Evolutionary conservation across 2,888 invertebrate species (phyloP).

Genomic region (Scrobipalpa atriplicella): DNA sequence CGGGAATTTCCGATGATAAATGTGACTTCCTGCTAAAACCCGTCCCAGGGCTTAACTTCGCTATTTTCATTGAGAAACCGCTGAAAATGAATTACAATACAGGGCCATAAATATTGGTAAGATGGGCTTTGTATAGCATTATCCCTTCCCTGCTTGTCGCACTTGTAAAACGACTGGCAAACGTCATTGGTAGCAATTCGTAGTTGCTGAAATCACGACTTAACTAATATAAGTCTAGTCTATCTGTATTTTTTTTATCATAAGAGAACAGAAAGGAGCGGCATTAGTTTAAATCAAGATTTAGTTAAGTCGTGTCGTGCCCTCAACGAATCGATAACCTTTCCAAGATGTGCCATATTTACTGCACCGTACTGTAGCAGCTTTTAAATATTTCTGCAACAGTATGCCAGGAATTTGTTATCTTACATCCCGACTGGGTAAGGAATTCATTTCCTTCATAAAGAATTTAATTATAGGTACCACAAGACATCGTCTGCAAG

Average conservation of each 20-base stretch:
- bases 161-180: too few relatives aligned
- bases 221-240: too few relatives aligned
- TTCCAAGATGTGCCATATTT: background rate
- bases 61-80: background rate
- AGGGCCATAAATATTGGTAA: too few relatives aligned
- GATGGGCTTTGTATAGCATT: too few relatives aligned
- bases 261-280: too few relatives aligned
- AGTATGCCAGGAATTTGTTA: conserved; percentile 5
- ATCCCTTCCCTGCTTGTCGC: too few relatives aligned
- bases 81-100: background rate
- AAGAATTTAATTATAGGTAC: conserved; percentile 6
- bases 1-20: background rate
- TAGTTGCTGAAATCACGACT: too few relatives aligned
- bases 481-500: background rate
- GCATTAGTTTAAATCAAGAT: too few relatives aligned
- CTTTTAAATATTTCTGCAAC: conserved; percentile 7
- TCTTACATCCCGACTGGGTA: background rate
- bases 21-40: background rate
- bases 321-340: too few relatives aligned
- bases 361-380: background rate
- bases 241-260: background rate
- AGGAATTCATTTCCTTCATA: background rate
- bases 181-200: too few relatives aligned
- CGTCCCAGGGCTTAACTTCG: background rate
- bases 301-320: too few relatives aligned